A percentile compares a stretch with the other conserved stretches of the same genome.
phyloP scores from a whole-genome alignment of 1,140 invertebrate species.

The Zaprionus taronus region DNA sequence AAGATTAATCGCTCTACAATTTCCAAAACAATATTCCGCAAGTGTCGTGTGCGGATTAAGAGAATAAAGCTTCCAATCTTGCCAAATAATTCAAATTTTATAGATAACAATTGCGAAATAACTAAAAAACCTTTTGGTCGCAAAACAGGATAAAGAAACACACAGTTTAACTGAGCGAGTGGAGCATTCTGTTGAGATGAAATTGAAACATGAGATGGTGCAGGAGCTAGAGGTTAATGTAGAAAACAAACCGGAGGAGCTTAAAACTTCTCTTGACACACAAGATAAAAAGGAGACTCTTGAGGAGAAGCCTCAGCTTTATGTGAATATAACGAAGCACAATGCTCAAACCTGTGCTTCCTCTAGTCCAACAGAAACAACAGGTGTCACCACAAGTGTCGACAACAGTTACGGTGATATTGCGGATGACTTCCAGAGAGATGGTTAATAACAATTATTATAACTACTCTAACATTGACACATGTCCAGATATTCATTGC shows the following conservation, averaged over 20 bases:
- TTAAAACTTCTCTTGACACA: neutral
- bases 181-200: neutral
- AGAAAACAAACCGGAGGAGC: neutral
- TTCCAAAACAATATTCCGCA: neutral
- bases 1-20: neutral
- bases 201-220: neutral
- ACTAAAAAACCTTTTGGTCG: neutral
- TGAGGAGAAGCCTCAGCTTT: neutral
- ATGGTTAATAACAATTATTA: constrained; percentile 71
- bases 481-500: neutral
- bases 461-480: constrained; percentile 16
- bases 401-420: constrained; percentile 10
- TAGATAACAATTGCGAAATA: neutral
- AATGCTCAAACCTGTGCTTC: neutral
- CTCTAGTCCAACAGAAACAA: constrained; percentile 49
- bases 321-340: neutral
- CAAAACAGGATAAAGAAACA: neutral
- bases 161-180: neutral
- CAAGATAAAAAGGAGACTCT: neutral
- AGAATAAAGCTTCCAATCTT: neutral
- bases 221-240: neutral
- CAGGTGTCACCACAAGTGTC: constrained; percentile 57
- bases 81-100: neutral
- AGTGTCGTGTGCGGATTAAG: neutral
- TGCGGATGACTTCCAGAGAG: constrained; percentile 49